Conservation (phyloP, 1,140 invertebrate genomes). For the Lucilia cuprina region DNA sequence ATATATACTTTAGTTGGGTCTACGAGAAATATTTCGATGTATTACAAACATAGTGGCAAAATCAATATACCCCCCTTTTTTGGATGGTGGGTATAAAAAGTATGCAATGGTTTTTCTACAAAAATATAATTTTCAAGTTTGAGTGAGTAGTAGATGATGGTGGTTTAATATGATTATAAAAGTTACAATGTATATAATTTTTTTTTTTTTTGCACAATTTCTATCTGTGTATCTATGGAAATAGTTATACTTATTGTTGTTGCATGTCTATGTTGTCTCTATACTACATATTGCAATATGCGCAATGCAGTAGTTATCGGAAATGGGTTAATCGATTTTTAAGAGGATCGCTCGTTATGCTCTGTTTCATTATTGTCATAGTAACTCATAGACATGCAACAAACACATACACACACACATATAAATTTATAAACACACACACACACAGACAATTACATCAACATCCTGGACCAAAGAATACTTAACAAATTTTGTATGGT, state of each 20-base stretch:
- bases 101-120: not conserved
- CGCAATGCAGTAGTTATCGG: conserved; percentile 60
- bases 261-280: not conserved
- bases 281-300: conserved; percentile 29
- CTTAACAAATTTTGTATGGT: not conserved
- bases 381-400: not conserved
- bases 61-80: too few relatives aligned
- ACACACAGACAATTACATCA: not conserved
- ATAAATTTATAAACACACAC: not conserved
- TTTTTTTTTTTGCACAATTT: not conserved
- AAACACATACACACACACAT: not conserved
- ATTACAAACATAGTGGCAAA: too few relatives aligned
- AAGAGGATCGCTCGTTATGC: conserved; percentile 60
- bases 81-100: too few relatives aligned
- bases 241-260: not conserved
- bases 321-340: conserved; percentile 62
- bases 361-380: conserved; percentile 50
- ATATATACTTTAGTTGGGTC: too few relatives aligned
- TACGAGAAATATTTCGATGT: too few relatives aligned
- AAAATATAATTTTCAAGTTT: not conserved
- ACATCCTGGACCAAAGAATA: not conserved
- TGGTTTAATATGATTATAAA: conserved; percentile 5
- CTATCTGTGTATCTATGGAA: not conserved
- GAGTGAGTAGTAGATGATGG: not conserved
- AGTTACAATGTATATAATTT: not conserved